Evolutionary conservation across 2,113 vertebrate genomes (phyloP).

Genomic region (Ancistrus triradiatus): DNA sequence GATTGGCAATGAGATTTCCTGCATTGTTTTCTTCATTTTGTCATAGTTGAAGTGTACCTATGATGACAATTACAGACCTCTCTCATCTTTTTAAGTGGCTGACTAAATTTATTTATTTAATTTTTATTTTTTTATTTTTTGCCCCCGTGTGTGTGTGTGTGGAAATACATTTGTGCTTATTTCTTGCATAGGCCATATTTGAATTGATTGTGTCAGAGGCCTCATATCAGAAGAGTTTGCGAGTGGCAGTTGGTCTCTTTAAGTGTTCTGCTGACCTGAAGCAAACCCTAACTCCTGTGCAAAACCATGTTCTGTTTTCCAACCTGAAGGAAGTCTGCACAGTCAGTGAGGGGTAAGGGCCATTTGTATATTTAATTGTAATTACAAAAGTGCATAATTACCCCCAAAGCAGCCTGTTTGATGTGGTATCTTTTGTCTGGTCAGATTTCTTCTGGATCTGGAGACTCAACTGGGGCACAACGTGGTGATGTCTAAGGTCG

Average conservation of each 20-base stretch:
- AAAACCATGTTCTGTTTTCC: conserved; percentile 72
- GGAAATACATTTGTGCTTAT: background rate
- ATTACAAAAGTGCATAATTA: too few species aligned
- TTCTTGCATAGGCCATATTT: conserved; percentile 63
- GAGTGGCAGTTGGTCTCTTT: conserved; percentile 66
- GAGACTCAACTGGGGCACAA: conserved; percentile 61
- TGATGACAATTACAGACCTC: too few species aligned
- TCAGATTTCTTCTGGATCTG: conserved; percentile 71
- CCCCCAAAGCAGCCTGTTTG: too few species aligned
- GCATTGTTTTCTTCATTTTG: too few species aligned
- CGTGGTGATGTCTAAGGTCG: conserved; percentile 60
- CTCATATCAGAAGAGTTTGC: conserved; percentile 71
- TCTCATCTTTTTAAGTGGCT: too few species aligned
- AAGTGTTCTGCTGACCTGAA: conserved; percentile 53
- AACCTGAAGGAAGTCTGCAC: conserved; percentile 64
- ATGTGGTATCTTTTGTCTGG: background rate
- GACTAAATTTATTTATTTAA: too few species aligned
- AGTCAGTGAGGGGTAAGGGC: background rate
- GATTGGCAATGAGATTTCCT: too few species aligned
- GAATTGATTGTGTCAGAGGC: conserved; percentile 75
- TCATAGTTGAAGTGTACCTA: too few species aligned
- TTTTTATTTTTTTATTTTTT: background rate
- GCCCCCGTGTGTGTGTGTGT: too few species aligned
- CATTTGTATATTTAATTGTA: background rate
- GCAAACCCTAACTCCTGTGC: conserved; percentile 51